Conservation (phyloP, 2,888 invertebrate species). For the Andrena camellia region DNA sequence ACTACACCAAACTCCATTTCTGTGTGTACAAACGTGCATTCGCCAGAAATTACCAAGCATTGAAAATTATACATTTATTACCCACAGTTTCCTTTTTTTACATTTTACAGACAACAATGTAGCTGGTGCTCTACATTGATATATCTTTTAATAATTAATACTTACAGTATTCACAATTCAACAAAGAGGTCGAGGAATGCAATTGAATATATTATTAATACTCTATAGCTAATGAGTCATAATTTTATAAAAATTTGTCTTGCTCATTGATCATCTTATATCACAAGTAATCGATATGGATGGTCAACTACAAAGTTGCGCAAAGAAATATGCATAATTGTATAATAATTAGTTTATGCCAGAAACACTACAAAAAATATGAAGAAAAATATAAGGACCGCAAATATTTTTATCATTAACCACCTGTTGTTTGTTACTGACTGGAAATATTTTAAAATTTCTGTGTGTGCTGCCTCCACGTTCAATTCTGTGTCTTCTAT, state of each 20-base stretch:
- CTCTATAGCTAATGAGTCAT: constrained; percentile 48
- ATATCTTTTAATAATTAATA: constrained; percentile 57
- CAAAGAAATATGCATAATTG: constrained; percentile 40
- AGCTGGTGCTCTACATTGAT: constrained; percentile 47
- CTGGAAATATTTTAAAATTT: constrained; percentile 99
- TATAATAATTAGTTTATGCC: constrained; percentile 87
- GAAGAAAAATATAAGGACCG: constrained; percentile 99
- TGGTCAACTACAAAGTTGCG: constrained; percentile 49
- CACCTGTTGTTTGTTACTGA: constrained; percentile 98
- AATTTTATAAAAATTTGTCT: constrained; percentile 66
- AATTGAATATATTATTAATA: constrained; percentile 54
- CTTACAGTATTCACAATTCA: constrained; percentile 72
- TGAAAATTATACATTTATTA: constrained; percentile 72
- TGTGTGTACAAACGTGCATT: neutral
- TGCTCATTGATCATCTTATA: constrained; percentile 54
- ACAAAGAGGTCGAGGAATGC: constrained; percentile 67
- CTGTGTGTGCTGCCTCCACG: constrained; percentile 98
- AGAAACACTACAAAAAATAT: constrained; percentile 99
- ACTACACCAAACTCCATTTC: neutral
- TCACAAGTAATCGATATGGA: constrained; percentile 65
- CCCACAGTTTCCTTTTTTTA: constrained; percentile 63
- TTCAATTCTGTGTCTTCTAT: constrained; percentile 98
- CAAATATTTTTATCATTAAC: constrained; percentile 99
- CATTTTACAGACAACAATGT: constrained; percentile 60
- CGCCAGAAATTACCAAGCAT: constrained; percentile 31